Base-by-base conservation (phyloP, 2,113 vertebrate species). In the Mastomys natalensis region DNA sequence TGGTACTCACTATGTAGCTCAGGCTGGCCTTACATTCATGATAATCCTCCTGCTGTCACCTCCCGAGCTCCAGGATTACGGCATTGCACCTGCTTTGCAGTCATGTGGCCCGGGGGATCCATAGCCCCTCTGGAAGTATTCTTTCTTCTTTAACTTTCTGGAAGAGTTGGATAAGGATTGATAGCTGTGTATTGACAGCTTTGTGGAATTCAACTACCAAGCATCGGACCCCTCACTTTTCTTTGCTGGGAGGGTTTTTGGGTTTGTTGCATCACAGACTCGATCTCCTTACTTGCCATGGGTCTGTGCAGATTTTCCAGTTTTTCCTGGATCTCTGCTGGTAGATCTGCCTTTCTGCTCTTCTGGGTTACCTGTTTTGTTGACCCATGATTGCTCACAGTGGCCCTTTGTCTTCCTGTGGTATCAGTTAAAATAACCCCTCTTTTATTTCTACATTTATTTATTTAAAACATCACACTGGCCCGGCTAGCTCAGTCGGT, bases 401-500 rank as follows among this genome's bases (percentile, higher is more conserved):
- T n/a, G 51, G 26, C 55, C 15, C 31, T 68, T 68, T 60, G 21
- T 37, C 7, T 78, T 78, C 51, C 29, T 58, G 62, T n/a, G 40
- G 31, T 16, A 22, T 81, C 31, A 40, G 34, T 70, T 81, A 62
- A 4, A 70, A 13, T 12, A 66, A 34, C 19, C 13, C 45, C 51
- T 37, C n/a, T 51, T 70, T 87, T 43, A 29, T 31, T 77, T 86
- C 58, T 93, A 37, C 31, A 76, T 68, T 78, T 68, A 48, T 70
- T 43, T 72, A 64, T 55, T n/a, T n/a, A n/a, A n/a, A n/a, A n/a
- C n/a, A n/a, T n/a, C n/a, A n/a, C n/a, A n/a, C n/a, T n/a, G 0
- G 99, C 99, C 99, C 99, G 99, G 99, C 99, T 99, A 99, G 99
- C 99, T 99, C 99, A 99, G 99, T 99, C 99, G 99, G 99, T 99